phyloP scores from a whole-genome alignment of 2,888 invertebrate species.

The Rhagophthalmus giganteus region DNA sequence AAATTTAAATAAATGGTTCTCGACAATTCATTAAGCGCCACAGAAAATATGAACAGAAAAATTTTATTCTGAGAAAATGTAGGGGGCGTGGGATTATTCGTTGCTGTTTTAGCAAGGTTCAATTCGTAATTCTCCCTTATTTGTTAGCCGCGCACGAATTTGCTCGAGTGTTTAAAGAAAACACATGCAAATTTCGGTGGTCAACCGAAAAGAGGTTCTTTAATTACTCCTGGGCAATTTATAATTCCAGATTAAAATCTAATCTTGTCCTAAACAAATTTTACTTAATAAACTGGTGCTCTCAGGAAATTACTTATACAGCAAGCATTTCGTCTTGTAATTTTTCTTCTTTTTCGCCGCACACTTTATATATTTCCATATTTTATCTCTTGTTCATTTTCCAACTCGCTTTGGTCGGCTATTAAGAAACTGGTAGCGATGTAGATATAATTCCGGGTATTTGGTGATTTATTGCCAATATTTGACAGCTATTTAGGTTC shows the following conservation, averaged over 20 bases:
- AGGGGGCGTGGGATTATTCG: no score
- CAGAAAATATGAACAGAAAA: no score
- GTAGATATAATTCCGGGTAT: constrained; percentile 11
- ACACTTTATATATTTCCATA: constrained; percentile 20
- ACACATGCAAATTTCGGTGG: no score
- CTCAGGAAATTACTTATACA: constrained; percentile 18
- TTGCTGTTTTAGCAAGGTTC: no score
- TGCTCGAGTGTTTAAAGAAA: no score
- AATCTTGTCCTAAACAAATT: constrained; percentile 19
- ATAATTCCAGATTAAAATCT: constrained; percentile 21
- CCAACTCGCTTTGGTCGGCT: constrained; percentile 17
- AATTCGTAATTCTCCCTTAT: no score
- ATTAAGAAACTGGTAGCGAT: constrained; percentile 20
- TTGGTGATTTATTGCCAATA: constrained; percentile 21
- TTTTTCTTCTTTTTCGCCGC: constrained; percentile 17
- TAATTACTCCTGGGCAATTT: constrained; percentile 12
- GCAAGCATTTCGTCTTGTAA: constrained; percentile 15
- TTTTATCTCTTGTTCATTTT: constrained; percentile 18
- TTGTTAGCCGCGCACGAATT: no score
- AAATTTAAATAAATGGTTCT: no score
- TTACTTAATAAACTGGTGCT: constrained; percentile 19
- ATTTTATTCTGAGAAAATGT: no score
- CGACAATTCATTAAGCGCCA: no score
- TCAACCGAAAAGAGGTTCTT: no score
- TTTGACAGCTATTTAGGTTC: no score